A percentile compares a stretch with the other conserved stretches of the same genome.
These are phyloP conservation scores for Drosophila arawakana DNA, from an alignment of 1,140 invertebrate species.

Conservation along the genomic window DNA sequence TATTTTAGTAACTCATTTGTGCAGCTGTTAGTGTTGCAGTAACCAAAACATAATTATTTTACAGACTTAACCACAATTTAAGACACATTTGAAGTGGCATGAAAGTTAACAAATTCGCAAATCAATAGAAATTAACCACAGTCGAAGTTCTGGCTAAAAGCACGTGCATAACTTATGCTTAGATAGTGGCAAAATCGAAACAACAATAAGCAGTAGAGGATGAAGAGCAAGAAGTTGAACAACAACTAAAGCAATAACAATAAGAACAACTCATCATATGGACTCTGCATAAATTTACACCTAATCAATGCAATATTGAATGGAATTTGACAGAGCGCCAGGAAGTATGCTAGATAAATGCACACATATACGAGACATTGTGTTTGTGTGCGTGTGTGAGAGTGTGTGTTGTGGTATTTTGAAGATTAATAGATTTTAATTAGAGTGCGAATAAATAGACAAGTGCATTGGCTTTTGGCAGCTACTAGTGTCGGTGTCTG, in stretches of 20 bases:
- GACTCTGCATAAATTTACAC: constrained; percentile 69
- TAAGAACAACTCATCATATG: constrained; percentile 4
- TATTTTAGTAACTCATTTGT: neutral
- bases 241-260: constrained; percentile 8
- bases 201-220: neutral
- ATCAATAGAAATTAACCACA: constrained; percentile 39
- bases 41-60: constrained; percentile 24
- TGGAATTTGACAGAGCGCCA: constrained; percentile 56
- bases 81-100: constrained; percentile 9
- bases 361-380: neutral
- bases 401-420: constrained; percentile 46
- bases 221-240: neutral
- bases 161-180: constrained; percentile 46
- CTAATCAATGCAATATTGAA: constrained; percentile 77
- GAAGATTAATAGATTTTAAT: constrained; percentile 81
- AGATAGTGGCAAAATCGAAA: constrained; percentile 19
- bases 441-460: constrained; percentile 62
- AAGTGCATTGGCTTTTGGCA: constrained; percentile 33
- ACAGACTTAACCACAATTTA: constrained; percentile 21
- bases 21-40: neutral
- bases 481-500: constrained; percentile 2
- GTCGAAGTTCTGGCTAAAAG: constrained; percentile 28
- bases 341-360: constrained; percentile 42
- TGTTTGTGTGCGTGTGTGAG: constrained; percentile 7
- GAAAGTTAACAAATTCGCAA: constrained; percentile 24